Evolutionary conservation across 1,140 invertebrate species (phyloP).

Genomic region (Neuroterus valhalla): DNA sequence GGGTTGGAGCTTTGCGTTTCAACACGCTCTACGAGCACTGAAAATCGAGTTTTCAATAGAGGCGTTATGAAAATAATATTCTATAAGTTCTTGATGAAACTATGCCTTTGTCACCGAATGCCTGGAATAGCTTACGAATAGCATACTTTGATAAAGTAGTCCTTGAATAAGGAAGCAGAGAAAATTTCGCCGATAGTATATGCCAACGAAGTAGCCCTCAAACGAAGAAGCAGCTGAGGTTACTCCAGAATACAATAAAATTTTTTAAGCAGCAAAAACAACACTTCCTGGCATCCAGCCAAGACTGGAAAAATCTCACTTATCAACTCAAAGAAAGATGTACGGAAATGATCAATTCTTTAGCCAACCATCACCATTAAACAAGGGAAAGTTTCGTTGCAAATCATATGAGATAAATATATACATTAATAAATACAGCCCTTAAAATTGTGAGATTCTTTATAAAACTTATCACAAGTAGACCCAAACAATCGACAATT

Average conservation of each 20-base stretch:
- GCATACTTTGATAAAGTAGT: neutral
- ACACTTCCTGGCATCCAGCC: too few relatives aligned
- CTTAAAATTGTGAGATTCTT: conserved; percentile 17
- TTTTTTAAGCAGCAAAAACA: neutral
- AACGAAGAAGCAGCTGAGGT: conserved; percentile 7
- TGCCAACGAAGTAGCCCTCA: neutral
- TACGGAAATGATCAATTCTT: too few relatives aligned
- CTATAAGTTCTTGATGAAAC: neutral
- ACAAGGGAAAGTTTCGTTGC: neutral
- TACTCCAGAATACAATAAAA: neutral
- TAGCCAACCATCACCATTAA: neutral
- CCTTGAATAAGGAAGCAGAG: neutral
- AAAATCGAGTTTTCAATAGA: too few relatives aligned
- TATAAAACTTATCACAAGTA: conserved; percentile 20
- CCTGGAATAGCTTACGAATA: neutral
- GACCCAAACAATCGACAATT: conserved; percentile 7
- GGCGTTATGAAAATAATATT: too few relatives aligned
- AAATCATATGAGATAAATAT: conserved; percentile 4
- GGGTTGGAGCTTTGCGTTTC: too few relatives aligned
- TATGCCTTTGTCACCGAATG: neutral
- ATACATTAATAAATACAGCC: conserved; percentile 24
- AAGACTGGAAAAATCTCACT: too few relatives aligned
- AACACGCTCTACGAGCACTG: too few relatives aligned
- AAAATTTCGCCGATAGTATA: neutral
- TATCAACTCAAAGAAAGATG: too few relatives aligned